These are phyloP conservation scores for Ranitomeya imitator DNA, from an alignment of 2,113 vertebrate genomes.

Conservation along the genomic window DNA sequence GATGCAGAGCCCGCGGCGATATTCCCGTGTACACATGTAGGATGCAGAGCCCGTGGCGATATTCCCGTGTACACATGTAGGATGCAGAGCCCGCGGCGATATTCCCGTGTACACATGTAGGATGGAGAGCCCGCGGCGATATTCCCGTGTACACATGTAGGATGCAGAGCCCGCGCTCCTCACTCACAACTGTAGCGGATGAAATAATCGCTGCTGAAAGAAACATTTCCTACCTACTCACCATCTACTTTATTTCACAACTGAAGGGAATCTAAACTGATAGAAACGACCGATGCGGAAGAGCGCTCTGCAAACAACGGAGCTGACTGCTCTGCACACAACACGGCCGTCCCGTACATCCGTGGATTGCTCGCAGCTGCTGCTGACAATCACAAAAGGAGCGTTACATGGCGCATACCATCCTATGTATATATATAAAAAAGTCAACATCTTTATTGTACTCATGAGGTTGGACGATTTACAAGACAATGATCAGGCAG, in stretches of 20 bases:
- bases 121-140: no score
- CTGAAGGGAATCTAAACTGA: not conserved
- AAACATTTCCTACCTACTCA: not conserved
- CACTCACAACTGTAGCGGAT: not conserved
- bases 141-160: not conserved
- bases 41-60: no score
- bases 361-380: not conserved
- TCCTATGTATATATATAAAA: slow-evolving; percentile 14
- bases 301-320: not conserved
- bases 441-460: slow-evolving; percentile 44
- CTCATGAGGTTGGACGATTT: slow-evolving; percentile 35
- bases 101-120: not conserved
- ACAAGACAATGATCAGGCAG: slow-evolving; percentile 40
- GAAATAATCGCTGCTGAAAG: slow-evolving; percentile 10
- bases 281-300: not conserved
- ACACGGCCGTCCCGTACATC: not conserved
- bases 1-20: no score
- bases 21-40: no score
- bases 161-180: not conserved
- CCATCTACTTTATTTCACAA: not conserved
- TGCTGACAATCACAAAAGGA: not conserved
- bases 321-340: no score
- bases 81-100: no score
- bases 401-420: not conserved
- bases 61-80: no score